phyloP scores from a whole-genome alignment of 1,140 invertebrate species.

The Bradysia coprophila region DNA sequence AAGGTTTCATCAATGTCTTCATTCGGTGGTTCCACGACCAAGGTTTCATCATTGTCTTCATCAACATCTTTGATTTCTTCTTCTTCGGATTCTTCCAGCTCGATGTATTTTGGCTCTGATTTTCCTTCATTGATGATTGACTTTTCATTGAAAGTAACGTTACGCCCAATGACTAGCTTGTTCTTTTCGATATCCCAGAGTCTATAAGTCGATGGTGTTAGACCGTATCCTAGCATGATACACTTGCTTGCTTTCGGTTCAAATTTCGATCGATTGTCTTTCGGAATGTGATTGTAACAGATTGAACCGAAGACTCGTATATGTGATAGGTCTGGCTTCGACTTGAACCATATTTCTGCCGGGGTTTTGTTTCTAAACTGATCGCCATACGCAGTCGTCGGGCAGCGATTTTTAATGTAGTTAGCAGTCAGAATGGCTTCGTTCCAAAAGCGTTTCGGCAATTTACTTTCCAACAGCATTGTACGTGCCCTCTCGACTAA shows the following conservation, averaged over 20 bases:
- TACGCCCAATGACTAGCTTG: slow-evolving; percentile 10
- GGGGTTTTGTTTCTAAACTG: slow-evolving; percentile 1
- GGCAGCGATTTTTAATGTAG: slow-evolving; percentile 1
- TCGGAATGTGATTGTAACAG: slow-evolving; percentile 1
- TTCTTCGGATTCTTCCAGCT: neutral
- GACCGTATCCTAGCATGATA: slow-evolving; percentile 9
- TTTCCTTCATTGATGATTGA: neutral
- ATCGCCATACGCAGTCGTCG: neutral
- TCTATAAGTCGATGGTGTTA: slow-evolving; percentile 6
- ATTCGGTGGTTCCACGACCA: neutral
- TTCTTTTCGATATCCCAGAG: slow-evolving; percentile 1
- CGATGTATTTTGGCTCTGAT: slow-evolving; percentile 1
- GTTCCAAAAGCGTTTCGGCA: slow-evolving; percentile 18
- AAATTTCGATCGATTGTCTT: slow-evolving; percentile 1
- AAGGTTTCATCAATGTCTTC: neutral
- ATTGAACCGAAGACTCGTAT: slow-evolving; percentile 1
- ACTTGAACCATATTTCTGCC: slow-evolving; percentile 1
- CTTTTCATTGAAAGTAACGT: slow-evolving; percentile 1
- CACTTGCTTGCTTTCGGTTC: neutral
- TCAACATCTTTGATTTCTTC: neutral
- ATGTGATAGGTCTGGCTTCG: neutral
- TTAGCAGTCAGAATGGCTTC: slow-evolving; percentile 20
- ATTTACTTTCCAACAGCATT: slow-evolving; percentile 17
- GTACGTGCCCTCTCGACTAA: slow-evolving; percentile 24
- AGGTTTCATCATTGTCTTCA: neutral